Percentiles rank a stretch among this genome's conserved stretches.
These are phyloP conservation scores for Antennarius striatus DNA, from an alignment of 2,113 vertebrate species.

Conservation along the genomic window DNA sequence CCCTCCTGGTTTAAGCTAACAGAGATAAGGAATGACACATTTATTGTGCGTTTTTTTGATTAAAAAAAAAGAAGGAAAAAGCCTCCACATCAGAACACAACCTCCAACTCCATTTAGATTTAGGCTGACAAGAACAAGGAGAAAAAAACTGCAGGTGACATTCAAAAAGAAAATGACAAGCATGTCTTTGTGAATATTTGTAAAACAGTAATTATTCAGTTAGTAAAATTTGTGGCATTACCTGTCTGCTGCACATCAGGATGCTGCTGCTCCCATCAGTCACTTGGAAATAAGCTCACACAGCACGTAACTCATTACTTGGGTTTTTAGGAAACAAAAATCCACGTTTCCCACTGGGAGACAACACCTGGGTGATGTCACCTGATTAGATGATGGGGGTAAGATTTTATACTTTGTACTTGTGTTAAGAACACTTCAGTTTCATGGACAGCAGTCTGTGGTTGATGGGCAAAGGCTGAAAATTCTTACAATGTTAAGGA, in stretches of 20 bases:
- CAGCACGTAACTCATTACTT: constrained; percentile 20
- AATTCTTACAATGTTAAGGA: too few relatives aligned
- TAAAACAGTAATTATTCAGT: constrained; percentile 21
- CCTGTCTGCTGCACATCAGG: neutral
- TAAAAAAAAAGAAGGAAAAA: neutral
- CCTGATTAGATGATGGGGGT: neutral
- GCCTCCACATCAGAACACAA: neutral
- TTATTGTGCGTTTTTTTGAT: neutral
- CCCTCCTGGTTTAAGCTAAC: constrained; percentile 8
- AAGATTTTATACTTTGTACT: too few relatives aligned
- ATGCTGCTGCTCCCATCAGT: constrained; percentile 7
- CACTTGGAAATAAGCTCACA: constrained; percentile 2
- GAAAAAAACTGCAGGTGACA: neutral
- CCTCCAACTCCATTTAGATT: neutral
- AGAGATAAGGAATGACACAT: neutral
- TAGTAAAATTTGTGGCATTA: constrained; percentile 1
- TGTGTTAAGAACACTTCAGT: too few relatives aligned
- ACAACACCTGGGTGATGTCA: neutral
- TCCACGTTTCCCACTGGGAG: constrained; percentile 9
- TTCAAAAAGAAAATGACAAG: neutral
- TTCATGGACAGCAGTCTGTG: too few relatives aligned
- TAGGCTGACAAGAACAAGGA: neutral
- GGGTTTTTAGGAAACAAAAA: constrained; percentile 21
- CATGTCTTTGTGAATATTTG: constrained; percentile 7
- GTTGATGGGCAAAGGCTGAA: too few relatives aligned